Evolutionary conservation across 2,113 vertebrate species (phyloP).

Genomic region (Bos javanicus): DNA sequence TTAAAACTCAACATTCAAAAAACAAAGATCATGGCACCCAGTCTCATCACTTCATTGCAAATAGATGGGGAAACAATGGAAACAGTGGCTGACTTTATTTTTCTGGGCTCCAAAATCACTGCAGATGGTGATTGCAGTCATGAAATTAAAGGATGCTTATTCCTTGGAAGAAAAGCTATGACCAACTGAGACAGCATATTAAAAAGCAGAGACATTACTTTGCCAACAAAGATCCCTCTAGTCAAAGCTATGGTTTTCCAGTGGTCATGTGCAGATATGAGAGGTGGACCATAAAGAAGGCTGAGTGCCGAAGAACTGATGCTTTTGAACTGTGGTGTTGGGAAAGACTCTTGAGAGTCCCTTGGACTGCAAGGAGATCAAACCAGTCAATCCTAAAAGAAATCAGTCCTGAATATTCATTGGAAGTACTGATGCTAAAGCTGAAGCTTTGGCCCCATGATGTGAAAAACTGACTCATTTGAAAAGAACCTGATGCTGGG

Average conservation of each 20-base stretch:
- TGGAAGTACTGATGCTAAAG: background rate
- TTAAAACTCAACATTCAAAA: background rate
- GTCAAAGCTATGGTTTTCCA: background rate
- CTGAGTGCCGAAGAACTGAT: background rate
- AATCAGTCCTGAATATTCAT: background rate
- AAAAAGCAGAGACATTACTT: background rate
- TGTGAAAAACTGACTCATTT: background rate
- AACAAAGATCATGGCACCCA: rapidly evolving
- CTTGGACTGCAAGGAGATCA: background rate
- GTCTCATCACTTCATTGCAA: background rate
- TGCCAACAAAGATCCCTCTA: background rate
- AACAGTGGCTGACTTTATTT: background rate
- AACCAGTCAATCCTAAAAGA: background rate
- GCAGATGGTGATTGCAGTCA: background rate
- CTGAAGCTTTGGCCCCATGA: background rate
- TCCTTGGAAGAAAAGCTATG: background rate
- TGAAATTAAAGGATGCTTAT: background rate
- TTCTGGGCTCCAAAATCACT: background rate
- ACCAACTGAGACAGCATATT: background rate
- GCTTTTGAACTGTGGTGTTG: background rate
- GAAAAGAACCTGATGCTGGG: background rate
- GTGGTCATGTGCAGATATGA: background rate
- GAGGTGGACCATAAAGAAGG: background rate
- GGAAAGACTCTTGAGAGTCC: background rate
- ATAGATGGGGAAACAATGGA: background rate